Conservation (phyloP, 2,888 invertebrate genomes). For the Oscheius sp. region DNA sequence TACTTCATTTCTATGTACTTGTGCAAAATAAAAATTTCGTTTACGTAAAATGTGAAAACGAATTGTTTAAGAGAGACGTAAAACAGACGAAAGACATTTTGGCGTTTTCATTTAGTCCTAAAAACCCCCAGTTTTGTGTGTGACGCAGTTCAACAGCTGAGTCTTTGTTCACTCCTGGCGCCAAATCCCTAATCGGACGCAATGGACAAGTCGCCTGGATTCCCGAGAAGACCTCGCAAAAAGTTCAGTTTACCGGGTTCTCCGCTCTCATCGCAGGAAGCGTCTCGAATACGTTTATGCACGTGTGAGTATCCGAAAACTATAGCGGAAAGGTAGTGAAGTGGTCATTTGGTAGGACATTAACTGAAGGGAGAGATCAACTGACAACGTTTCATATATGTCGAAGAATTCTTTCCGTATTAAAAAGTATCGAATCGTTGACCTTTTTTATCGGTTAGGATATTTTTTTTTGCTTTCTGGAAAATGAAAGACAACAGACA, state of each 20-base stretch:
- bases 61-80: background rate
- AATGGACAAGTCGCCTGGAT: slow-evolving; percentile 25
- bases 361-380: background rate
- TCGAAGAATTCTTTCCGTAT: no score
- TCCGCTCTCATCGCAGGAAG: slow-evolving; percentile 9
- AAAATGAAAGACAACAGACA: no score
- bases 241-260: slow-evolving; percentile 22
- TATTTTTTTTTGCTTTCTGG: background rate
- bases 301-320: background rate
- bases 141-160: slow-evolving; percentile 29
- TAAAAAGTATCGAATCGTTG: background rate
- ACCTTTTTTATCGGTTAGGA: background rate
- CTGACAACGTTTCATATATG: background rate
- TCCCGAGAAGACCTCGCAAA: slow-evolving; percentile 7
- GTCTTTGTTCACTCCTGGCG: slow-evolving; percentile 17
- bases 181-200: slow-evolving; percentile 17
- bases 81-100: background rate
- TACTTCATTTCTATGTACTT: background rate
- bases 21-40: background rate
- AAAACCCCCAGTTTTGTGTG: slow-evolving; percentile 11
- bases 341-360: background rate
- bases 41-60: background rate
- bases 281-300: slow-evolving; percentile 6
- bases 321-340: background rate
- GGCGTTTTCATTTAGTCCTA: background rate